Evolutionary conservation across 2,797 vertebrate species (phyloP).

Genomic region (Galagoides demidoff): DNA sequence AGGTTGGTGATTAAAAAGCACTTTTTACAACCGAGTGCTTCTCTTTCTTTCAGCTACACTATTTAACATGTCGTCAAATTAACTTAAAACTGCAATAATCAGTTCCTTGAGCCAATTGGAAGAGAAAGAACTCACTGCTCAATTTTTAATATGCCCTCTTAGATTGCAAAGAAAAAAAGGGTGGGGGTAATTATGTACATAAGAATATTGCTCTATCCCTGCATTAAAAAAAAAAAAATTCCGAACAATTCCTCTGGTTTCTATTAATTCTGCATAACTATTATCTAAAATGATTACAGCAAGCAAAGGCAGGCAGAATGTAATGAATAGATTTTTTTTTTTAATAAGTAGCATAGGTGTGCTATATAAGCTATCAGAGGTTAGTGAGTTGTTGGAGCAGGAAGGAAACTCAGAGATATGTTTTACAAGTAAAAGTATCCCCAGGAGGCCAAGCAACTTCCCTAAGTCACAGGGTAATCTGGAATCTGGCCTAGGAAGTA

Average conservation of each 20-base stretch:
- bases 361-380: not conserved
- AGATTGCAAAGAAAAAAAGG: not conserved
- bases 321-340: not conserved
- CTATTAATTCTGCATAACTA: constrained; percentile 51
- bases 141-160: constrained; percentile 40
- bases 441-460: not conserved
- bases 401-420: not conserved
- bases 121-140: not conserved
- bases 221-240: not conserved
- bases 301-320: not conserved
- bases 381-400: not conserved
- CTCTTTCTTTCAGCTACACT: not conserved
- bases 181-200: constrained; percentile 18
- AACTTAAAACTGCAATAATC: constrained; percentile 24
- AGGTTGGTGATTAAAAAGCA: constrained; percentile 55
- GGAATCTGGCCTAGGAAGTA: not conserved
- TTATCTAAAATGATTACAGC: constrained; percentile 36
- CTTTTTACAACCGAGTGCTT: constrained; percentile 8
- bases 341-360: not conserved
- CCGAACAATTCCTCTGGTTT: constrained; percentile 44
- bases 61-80: not conserved
- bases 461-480: not conserved
- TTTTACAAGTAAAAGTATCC: not conserved
- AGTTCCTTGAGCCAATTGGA: not conserved
- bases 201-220: constrained; percentile 18